Evolutionary conservation across 2,797 vertebrate species (phyloP).

Genomic region (Euthynnus affinis): DNA sequence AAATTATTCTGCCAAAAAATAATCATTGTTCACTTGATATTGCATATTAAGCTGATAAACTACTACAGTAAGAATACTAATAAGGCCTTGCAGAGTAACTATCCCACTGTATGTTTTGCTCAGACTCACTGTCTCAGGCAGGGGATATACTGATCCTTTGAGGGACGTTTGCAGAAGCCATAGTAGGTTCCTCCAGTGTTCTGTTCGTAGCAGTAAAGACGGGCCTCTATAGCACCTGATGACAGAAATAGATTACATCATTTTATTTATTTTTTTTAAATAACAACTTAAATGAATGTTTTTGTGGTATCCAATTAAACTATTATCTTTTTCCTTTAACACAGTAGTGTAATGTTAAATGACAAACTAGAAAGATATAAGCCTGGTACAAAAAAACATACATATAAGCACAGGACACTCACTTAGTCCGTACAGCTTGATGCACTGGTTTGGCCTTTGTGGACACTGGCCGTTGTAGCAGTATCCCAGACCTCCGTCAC

Average conservation of each 20-base stretch:
- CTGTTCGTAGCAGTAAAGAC: conserved; percentile 79
- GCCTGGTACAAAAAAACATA: background rate
- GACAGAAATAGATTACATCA: background rate
- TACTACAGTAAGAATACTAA: background rate
- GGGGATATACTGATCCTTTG: conserved; percentile 50
- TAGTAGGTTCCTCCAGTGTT: conserved; percentile 85
- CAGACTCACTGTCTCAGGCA: conserved; percentile 88
- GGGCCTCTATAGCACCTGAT: conserved; percentile 79
- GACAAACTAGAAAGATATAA: background rate
- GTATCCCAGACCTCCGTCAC: conserved; percentile 80
- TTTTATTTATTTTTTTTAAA: too few species aligned
- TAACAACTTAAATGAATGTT: background rate
- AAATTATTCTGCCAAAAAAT: too few species aligned
- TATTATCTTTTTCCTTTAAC: background rate
- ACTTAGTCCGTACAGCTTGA: conserved; percentile 87
- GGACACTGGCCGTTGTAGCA: conserved; percentile 93
- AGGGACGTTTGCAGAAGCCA: conserved; percentile 85
- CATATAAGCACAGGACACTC: conserved; percentile 13
- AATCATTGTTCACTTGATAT: too few species aligned
- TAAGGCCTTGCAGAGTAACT: background rate
- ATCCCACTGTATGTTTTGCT: background rate
- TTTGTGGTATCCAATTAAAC: too few species aligned
- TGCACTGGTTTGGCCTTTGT: conserved; percentile 85
- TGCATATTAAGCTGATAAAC: too few species aligned
- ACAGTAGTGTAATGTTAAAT: background rate